Evolutionary conservation across 2,113 vertebrate genomes (phyloP).

Genomic region (Mormoops blainvillei): DNA sequence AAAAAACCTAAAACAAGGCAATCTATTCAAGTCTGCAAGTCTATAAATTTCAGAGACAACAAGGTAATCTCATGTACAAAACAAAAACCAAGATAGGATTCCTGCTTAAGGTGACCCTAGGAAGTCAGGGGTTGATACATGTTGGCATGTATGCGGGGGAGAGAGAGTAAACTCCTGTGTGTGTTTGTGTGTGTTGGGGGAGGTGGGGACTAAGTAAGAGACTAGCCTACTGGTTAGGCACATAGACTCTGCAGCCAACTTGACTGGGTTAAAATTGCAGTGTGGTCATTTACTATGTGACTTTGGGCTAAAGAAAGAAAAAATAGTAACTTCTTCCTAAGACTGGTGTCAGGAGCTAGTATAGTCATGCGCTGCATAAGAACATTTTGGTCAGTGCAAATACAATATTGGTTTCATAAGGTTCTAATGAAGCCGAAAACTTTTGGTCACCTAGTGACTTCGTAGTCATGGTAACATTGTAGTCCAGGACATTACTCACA

Average conservation of each 20-base stretch:
- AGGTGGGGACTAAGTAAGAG: neutral
- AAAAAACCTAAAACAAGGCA: neutral
- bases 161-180: neutral
- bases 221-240: neutral
- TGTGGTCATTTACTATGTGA: neutral
- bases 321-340: neutral
- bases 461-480: neutral
- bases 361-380: neutral
- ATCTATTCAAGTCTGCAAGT: neutral
- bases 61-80: neutral
- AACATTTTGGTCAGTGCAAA: neutral
- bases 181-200: neutral
- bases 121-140: neutral
- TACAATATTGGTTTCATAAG: neutral
- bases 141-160: neutral
- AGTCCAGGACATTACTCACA: neutral
- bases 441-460: neutral
- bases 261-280: neutral
- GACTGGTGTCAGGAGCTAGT: neutral
- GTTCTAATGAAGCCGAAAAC: neutral
- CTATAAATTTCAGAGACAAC: neutral
- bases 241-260: neutral
- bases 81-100: neutral
- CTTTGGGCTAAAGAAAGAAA: neutral
- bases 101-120: neutral